Percentiles rank a stretch among this genome's conserved stretches.
phyloP scores from a whole-genome alignment of 2,888 invertebrate species.

The Heterodera filipjevi region DNA sequence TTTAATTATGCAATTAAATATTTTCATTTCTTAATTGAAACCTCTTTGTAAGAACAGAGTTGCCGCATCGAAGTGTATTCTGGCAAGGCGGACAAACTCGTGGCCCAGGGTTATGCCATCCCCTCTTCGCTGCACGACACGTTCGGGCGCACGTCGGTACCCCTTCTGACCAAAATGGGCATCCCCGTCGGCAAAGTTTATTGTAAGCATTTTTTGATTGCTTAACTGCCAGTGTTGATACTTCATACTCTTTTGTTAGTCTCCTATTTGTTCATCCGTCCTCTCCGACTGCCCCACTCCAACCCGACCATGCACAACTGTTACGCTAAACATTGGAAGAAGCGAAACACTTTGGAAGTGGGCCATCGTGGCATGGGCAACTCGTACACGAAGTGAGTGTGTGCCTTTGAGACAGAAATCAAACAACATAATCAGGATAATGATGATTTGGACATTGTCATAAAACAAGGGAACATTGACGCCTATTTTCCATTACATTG shows the following conservation, averaged over 20 bases:
- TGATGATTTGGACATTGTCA: too few relatives aligned
- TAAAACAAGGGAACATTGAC: too few relatives aligned
- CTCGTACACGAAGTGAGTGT: constrained; percentile 71
- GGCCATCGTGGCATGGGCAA: constrained; percentile 93
- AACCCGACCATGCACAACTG: constrained; percentile 52
- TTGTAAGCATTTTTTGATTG: constrained; percentile 21
- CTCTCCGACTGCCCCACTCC: constrained; percentile 44
- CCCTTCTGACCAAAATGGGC: constrained; percentile 56
- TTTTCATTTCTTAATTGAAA: too few relatives aligned
- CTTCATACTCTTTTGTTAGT: too few relatives aligned
- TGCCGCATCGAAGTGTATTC: constrained; percentile 43
- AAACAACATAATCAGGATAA: too few relatives aligned
- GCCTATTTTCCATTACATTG: too few relatives aligned
- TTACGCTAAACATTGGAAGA: constrained; percentile 51
- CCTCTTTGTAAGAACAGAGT: constrained; percentile 20
- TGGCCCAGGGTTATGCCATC: constrained; percentile 47
- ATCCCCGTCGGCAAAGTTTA: constrained; percentile 61
- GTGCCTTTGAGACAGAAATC: too few relatives aligned
- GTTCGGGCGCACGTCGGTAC: constrained; percentile 57
- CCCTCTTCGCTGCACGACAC: constrained; percentile 54
- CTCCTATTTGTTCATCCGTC: constrained; percentile 59
- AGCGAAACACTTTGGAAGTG: constrained; percentile 49
- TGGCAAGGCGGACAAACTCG: constrained; percentile 23
- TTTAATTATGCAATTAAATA: neutral
- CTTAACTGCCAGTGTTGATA: too few relatives aligned